Evolutionary conservation across 1,140 invertebrate species (phyloP).

Genomic region (Cotesia glomerata): DNA sequence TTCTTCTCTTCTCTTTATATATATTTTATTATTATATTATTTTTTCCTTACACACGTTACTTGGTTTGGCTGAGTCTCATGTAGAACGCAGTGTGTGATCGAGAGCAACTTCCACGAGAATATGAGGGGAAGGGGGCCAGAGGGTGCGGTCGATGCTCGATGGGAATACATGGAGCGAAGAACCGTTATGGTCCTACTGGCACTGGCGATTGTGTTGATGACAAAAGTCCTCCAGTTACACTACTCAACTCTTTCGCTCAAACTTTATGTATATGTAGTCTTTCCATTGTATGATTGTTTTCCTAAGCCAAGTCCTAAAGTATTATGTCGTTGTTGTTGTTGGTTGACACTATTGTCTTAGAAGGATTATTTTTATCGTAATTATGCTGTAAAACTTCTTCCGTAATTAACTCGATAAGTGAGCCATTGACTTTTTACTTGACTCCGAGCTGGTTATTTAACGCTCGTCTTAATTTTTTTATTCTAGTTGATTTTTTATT

Average conservation of each 20-base stretch:
- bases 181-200: conserved; percentile 17
- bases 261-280: too few species aligned
- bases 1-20: background rate
- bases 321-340: too few species aligned
- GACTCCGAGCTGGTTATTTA: too few species aligned
- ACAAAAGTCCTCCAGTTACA: conserved; percentile 16
- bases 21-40: background rate
- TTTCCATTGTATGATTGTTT: too few species aligned
- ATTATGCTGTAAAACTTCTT: too few species aligned
- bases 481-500: too few species aligned
- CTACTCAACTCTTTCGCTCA: background rate
- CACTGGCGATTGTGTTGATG: conserved; percentile 6
- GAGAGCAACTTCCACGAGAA: background rate
- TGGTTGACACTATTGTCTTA: too few species aligned
- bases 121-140: background rate
- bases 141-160: conserved; percentile 23
- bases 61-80: background rate
- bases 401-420: too few species aligned
- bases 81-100: background rate
- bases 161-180: conserved; percentile 15
- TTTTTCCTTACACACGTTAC: background rate
- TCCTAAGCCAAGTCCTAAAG: too few species aligned
- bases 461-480: too few species aligned
- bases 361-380: too few species aligned
- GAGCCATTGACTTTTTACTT: too few species aligned